Conservation (phyloP, 2,888 invertebrate species). For the Troilus luridus region DNA sequence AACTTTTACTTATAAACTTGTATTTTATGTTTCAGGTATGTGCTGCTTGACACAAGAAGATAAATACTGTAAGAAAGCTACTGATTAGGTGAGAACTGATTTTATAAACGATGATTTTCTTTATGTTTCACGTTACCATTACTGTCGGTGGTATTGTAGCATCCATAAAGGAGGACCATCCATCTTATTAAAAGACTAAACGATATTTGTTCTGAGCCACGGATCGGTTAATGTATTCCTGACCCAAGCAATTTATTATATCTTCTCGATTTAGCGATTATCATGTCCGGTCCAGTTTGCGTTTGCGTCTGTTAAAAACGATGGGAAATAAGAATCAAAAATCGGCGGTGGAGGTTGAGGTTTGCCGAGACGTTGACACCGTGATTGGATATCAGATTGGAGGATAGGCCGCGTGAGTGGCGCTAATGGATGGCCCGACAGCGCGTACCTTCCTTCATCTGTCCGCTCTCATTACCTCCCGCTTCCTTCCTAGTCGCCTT, state of each 20-base stretch:
- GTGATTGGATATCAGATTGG: conserved; percentile 47
- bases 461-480: conserved; percentile 22
- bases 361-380: neutral
- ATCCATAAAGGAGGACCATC: neutral
- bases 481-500: neutral
- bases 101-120: neutral
- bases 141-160: neutral
- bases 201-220: neutral
- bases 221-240: conserved; percentile 10
- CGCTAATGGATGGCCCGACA: conserved; percentile 25
- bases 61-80: neutral
- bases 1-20: neutral
- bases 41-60: neutral
- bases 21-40: neutral
- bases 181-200: neutral
- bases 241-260: conserved; percentile 24
- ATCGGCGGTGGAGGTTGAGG: neutral
- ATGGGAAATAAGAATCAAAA: conserved; percentile 32
- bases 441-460: conserved; percentile 6
- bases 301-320: conserved; percentile 6
- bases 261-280: conserved; percentile 39
- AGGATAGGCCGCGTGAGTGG: neutral
- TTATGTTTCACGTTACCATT: neutral
- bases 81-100: neutral
- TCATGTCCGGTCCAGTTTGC: conserved; percentile 1